Evolutionary conservation across 2,888 invertebrate species (phyloP), one percentile per base, ranked within the genome.

Genomic region (Nemoura dubitans): DNA sequence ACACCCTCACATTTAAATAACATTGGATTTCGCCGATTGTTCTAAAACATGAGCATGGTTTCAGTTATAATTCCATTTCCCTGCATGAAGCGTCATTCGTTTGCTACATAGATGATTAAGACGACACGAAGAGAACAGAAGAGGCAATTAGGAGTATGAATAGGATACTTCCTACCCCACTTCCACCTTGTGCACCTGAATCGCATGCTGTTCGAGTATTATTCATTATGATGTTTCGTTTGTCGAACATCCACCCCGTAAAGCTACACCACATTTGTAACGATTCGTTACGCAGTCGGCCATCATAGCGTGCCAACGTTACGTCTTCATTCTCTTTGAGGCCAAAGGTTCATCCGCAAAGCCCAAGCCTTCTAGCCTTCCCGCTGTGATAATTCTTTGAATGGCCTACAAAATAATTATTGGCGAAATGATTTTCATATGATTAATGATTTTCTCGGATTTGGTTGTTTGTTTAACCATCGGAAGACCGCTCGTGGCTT

Each of bases 221-320:
- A 43, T 83, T 83, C 30, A 83, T 83, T 83, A 83, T 83, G 83
- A 83, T 86, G 59, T 59, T 59, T 59, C 59, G 59, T 59, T 59
- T 59, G 59, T 21, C 14, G 6, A 59, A 59, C 21, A 21, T 21
- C 21, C 59, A 59, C 59, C 59, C 59, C 21, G 21, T 21, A 21
- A 59, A 59, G 59, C 59, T 59, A 43, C 6, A 42, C 59, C 76
- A 76, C 86, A 86, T 86, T 86, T 83, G 59, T 83, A 76, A 82
- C 86, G 76, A 83, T 83, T 86, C 86, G 86, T 83, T 27, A 83
- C 83, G 83, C 86, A 29, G 83, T 78, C 42, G 86, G 30, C 14
- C 77, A n/a, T 82, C 81, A 16, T n/a, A n/a, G 27, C 59, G 59
- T 59, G 59, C 59, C 1, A 59, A 59, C 10, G 59, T 7, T 10